phyloP scores from a whole-genome alignment of 2,888 invertebrate genomes.

The Lasius platythorax region DNA sequence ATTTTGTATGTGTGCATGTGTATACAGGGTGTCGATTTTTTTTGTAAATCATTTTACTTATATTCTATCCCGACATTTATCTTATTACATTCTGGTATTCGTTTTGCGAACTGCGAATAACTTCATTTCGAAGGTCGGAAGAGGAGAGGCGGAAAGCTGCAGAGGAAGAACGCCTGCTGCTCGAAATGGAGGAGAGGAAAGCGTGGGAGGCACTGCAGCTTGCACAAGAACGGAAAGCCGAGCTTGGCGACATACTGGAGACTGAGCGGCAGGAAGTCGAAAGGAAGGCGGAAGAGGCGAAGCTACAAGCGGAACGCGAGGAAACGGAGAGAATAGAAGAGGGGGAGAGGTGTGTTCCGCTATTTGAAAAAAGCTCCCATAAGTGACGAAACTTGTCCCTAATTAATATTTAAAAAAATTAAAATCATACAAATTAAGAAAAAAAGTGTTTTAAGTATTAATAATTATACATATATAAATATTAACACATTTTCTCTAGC shows the following conservation, averaged over 20 bases:
- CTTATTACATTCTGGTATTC: not conserved
- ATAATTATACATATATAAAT: not conserved
- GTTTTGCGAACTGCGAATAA: not conserved
- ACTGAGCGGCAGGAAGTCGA: constrained; percentile 87
- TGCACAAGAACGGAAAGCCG: constrained; percentile 85
- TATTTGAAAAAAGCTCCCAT: not conserved
- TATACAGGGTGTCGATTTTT: not conserved
- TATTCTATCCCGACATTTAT: not conserved
- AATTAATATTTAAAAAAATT: not conserved
- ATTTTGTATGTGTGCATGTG: not conserved
- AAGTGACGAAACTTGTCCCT: not conserved
- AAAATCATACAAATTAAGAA: not conserved
- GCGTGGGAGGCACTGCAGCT: constrained; percentile 80
- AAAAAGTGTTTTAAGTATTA: not conserved
- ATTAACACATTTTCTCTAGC: not conserved
- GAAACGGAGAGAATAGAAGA: constrained; percentile 75
- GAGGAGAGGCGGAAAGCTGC: constrained; percentile 81
- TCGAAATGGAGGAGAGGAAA: constrained; percentile 79
- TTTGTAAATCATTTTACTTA: not conserved
- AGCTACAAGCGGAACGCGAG: constrained; percentile 76
- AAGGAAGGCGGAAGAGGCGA: constrained; percentile 86
- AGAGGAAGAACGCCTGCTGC: constrained; percentile 76
- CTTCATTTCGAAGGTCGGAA: constrained; percentile 74
- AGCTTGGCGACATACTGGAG: constrained; percentile 86
- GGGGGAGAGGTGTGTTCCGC: constrained; percentile 75